Percentiles rank a stretch among this genome's conserved stretches.
phyloP scores from a whole-genome alignment of 1,140 invertebrate genomes.

The Sminthurinus signatus region DNA sequence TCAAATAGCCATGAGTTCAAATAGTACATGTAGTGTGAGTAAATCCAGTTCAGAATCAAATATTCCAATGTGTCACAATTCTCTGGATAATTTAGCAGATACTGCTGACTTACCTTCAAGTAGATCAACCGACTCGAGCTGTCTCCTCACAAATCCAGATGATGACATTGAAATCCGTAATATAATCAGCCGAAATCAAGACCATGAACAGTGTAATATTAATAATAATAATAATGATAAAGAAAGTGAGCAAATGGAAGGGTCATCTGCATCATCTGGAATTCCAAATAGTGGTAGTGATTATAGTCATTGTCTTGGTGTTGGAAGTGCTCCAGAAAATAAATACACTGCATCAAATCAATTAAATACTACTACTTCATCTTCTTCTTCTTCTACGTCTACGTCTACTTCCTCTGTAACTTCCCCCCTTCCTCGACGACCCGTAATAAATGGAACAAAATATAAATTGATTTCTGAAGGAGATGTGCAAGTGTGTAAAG shows the following conservation, averaged over 20 bases:
- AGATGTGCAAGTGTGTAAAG: conserved; percentile 67
- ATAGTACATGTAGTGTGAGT: conserved; percentile 5
- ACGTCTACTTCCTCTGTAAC: not conserved
- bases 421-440: not conserved
- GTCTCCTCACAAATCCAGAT: conserved; percentile 17
- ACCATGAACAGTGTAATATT: not conserved
- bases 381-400: not conserved
- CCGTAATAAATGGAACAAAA: conserved; percentile 54
- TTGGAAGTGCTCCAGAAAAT: not conserved
- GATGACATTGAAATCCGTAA: not conserved
- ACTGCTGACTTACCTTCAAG: conserved; percentile 30
- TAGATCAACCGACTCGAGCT: conserved; percentile 34
- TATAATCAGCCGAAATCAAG: not conserved
- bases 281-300: not conserved
- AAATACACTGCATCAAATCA: no score
- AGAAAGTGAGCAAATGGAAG: not conserved
- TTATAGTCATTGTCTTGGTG: not conserved
- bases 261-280: no score
- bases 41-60: conserved; percentile 41
- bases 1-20: conserved; percentile 2
- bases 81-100: conserved; percentile 28
- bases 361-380: not conserved
- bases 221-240: not conserved
- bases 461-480: conserved; percentile 71
- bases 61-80: conserved; percentile 40